Conservation (phyloP, 2,888 invertebrate genomes). For the Copidosoma aretas region DNA sequence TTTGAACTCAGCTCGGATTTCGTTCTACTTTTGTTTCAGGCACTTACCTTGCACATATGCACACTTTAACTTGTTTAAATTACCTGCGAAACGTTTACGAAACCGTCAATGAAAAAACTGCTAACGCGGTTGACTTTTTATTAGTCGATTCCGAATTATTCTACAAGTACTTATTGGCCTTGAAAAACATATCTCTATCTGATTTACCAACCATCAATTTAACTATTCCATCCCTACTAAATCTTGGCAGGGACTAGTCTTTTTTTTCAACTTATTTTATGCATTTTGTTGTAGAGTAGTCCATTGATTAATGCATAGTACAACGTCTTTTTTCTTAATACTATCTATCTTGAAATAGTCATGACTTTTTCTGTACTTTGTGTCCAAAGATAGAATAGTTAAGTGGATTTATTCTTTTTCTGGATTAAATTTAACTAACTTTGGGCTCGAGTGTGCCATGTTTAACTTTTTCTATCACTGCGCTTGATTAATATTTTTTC, state of each 20-base stretch:
- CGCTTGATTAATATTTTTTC: background rate
- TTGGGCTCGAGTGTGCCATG: too few species aligned
- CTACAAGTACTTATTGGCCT: conserved; percentile 51
- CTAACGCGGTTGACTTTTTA: conserved; percentile 50
- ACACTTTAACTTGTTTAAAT: conserved; percentile 57
- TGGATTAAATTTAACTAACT: too few species aligned
- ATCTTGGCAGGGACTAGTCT: conserved; percentile 51
- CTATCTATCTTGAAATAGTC: conserved; percentile 27
- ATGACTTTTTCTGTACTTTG: background rate
- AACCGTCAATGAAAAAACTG: conserved; percentile 54
- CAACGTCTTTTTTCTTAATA: conserved; percentile 10
- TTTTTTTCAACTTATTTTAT: background rate
- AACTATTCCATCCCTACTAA: conserved; percentile 52
- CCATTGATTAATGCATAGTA: too few species aligned
- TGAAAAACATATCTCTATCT: conserved; percentile 51
- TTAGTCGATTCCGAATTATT: conserved; percentile 51
- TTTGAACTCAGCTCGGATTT: conserved; percentile 25
- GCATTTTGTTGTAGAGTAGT: background rate
- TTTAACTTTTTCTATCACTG: too few species aligned
- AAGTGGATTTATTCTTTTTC: background rate
- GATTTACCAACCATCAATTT: conserved; percentile 52
- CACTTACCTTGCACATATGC: conserved; percentile 57
- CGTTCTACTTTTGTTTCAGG: conserved; percentile 61
- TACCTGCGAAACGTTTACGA: conserved; percentile 55
- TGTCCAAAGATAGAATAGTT: conserved; percentile 9